Evolutionary conservation across 1,140 invertebrate species (phyloP).

Genomic region (Drosophila tani): DNA sequence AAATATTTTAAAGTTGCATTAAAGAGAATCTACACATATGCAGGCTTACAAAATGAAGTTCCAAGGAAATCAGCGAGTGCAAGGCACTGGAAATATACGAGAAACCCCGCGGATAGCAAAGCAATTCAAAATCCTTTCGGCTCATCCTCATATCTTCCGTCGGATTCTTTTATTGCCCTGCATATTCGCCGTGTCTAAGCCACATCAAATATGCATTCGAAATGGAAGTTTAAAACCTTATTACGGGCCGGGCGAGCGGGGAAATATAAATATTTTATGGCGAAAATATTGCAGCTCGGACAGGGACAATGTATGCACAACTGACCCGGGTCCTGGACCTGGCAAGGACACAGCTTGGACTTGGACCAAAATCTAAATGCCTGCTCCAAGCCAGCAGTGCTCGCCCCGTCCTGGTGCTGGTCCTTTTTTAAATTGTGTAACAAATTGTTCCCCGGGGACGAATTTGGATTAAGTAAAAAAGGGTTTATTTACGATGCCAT

Average conservation of each 20-base stretch:
- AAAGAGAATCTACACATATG: not conserved
- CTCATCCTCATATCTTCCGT: conserved; percentile 15
- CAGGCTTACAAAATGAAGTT: not conserved
- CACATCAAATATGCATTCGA: conserved; percentile 73
- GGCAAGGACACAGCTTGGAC: conserved; percentile 46
- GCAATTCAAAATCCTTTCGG: conserved; percentile 29
- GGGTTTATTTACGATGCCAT: conserved; percentile 83
- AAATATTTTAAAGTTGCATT: not conserved
- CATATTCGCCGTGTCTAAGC: conserved; percentile 59
- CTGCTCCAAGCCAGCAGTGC: conserved; percentile 32
- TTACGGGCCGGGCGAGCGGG: conserved; percentile 30
- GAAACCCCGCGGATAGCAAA: conserved; percentile 3
- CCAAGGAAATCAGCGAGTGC: conserved; percentile 5
- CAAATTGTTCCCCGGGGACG: conserved; percentile 82
- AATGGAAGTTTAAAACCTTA: conserved; percentile 83
- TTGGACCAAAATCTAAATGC: conserved; percentile 68
- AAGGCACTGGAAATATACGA: not conserved
- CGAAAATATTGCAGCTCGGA: conserved; percentile 76
- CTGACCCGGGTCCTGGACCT: conserved; percentile 53
- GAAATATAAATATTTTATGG: conserved; percentile 80
- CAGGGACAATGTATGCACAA: conserved; percentile 76
- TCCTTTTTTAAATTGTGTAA: conserved; percentile 79
- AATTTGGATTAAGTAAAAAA: conserved; percentile 84
- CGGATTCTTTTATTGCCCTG: conserved; percentile 56
- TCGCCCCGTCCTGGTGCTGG: conserved; percentile 14